Percentiles rank a stretch among this genome's conserved stretches.
Evolutionary conservation across 2,113 vertebrate species (phyloP).

Genomic region (Lynx canadensis): DNA sequence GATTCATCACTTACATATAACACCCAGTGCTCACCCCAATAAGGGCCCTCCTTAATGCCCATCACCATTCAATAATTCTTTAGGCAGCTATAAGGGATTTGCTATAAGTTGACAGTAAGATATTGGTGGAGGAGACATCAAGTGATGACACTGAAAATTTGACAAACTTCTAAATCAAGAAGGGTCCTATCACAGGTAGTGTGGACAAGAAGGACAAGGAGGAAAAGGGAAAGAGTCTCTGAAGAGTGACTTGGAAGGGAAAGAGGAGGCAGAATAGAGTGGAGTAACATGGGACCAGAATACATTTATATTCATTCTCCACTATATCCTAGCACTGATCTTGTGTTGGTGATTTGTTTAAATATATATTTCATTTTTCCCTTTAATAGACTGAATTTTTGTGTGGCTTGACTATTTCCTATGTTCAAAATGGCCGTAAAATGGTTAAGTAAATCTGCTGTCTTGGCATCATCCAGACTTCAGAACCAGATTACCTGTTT

Average conservation of each 20-base stretch:
- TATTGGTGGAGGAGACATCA: background rate
- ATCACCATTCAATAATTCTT: background rate
- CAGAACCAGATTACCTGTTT: background rate
- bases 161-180: background rate
- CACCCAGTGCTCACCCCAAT: too few relatives aligned
- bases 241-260: background rate
- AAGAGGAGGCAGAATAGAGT: accelerated
- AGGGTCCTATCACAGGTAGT: background rate
- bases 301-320: background rate
- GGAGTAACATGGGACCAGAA: accelerated
- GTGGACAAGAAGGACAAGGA: background rate
- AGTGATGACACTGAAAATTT: background rate
- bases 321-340: background rate
- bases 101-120: background rate
- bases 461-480: background rate
- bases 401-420: background rate
- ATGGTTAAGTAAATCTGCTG: background rate
- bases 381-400: background rate
- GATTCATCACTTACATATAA: too few relatives aligned
- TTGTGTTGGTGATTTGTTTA: background rate
- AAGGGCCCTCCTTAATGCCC: too few relatives aligned
- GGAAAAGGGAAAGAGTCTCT: too few relatives aligned
- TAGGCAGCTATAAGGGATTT: background rate
- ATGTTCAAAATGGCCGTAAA: background rate
- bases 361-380: background rate